Evolutionary conservation across 1,140 invertebrate genomes (phyloP).

Genomic region (Mycetomoellerius zeteki): DNA sequence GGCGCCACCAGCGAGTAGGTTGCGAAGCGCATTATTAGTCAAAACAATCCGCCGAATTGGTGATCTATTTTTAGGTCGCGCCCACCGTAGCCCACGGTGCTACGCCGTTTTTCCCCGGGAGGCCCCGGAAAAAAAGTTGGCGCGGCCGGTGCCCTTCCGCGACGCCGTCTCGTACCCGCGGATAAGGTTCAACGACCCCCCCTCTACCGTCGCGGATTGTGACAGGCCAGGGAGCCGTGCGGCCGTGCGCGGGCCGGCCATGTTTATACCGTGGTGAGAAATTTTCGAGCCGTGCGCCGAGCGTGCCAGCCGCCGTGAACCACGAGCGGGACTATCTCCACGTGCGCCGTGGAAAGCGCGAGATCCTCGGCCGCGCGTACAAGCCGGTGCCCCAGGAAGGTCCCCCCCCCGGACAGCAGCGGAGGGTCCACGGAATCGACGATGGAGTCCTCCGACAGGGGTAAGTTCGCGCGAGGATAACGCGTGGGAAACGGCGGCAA

Average conservation of each 20-base stretch:
- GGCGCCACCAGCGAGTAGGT: slow-evolving; percentile 80
- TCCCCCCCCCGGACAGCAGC: background rate
- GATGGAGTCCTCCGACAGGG: slow-evolving; percentile 85
- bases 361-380: slow-evolving; percentile 4
- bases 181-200: slow-evolving; percentile 83
- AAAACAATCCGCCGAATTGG: slow-evolving; percentile 78
- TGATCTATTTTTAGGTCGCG: slow-evolving; percentile 75
- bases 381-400: background rate
- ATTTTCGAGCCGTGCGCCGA: slow-evolving; percentile 69
- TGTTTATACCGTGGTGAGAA: slow-evolving; percentile 84
- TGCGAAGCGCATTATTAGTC: slow-evolving; percentile 77
- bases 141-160: slow-evolving; percentile 14
- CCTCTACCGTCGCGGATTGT: slow-evolving; percentile 72
- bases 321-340: slow-evolving; percentile 57
- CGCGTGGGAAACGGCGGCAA: slow-evolving; percentile 69
- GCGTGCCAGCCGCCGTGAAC: slow-evolving; percentile 42
- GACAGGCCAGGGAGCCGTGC: slow-evolving; percentile 74
- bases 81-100: slow-evolving; percentile 51
- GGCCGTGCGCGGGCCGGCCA: slow-evolving; percentile 80
- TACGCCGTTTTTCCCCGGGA: slow-evolving; percentile 64
- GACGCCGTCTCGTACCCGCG: slow-evolving; percentile 39
- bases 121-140: slow-evolving; percentile 55
- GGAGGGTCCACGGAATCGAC: slow-evolving; percentile 42
- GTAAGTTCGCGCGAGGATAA: slow-evolving; percentile 77
- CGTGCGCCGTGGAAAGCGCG: slow-evolving; percentile 37